Base-by-base conservation (phyloP, 2,113 vertebrate genomes). In the Notarius quadriscutis region DNA sequence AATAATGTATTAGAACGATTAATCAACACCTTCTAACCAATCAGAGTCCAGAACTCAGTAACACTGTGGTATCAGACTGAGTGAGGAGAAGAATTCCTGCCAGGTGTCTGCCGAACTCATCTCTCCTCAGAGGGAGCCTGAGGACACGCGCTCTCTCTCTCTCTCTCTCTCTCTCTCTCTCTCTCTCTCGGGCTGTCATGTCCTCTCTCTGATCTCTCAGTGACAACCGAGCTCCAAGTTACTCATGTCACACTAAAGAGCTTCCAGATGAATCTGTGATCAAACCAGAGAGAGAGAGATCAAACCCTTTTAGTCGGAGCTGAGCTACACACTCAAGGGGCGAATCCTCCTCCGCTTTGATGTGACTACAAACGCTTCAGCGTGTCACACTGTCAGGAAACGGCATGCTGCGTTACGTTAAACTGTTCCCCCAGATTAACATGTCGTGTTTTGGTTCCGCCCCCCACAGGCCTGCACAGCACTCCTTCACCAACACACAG, bases 361-460 rank as follows among this genome's bases (percentile, higher is more conserved):
- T 94, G 94, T 93, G 93, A 93, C 93, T 95, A 95, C 94, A 95
- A 95, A 95, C 93, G 90, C 86, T 87, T 88, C 72, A 18, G 89
- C 79, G 63, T 91, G 92, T 90, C 90, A 89, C 88, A 48, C 91
- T 90, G 87, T 91, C 87, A 89, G 92, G 92, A 93, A 91, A 78
- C 92, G 92, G 93, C 94, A 92, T 87, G 92, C 93, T 93, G 89
- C 86, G 90, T 92, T 89, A 90, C 88, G 85, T 93, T 95, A 94
- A 93, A 92, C 90, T 89, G 88, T 91, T 90, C 79, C 81, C 88
- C 71, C 62, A 63, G 81, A 91, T 94, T 93, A 89, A 81, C 79
- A 48, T 88, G 86, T 88, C 82, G 85, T 89, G 82, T 88, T 62
- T 88, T 27, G 74, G 65, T 82, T 81, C 80, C 34, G 10, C 83